Evolutionary conservation across 2,113 vertebrate species (phyloP).

Genomic region (Oceanodroma tethys): DNA sequence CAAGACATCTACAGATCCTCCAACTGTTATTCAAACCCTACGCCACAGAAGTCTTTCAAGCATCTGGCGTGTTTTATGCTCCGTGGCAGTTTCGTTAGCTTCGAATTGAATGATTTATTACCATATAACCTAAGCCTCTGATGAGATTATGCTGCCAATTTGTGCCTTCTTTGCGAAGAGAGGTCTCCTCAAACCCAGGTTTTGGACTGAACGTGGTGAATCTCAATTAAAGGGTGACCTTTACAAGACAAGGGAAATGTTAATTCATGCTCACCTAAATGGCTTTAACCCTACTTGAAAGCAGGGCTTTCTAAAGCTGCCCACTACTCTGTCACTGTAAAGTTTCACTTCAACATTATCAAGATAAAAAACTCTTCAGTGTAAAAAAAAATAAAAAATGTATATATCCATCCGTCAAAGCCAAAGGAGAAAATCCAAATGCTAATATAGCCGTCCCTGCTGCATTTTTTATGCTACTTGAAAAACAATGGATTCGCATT

Average conservation of each 20-base stretch:
- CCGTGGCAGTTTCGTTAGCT: not conserved
- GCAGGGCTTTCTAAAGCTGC: not conserved
- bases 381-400: not conserved
- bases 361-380: not conserved
- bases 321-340: not conserved
- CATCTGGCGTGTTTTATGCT: constrained; percentile 40
- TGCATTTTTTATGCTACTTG: not conserved
- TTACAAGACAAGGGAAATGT: constrained; percentile 40
- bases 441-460: not conserved
- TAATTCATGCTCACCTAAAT: constrained; percentile 43
- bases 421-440: not conserved
- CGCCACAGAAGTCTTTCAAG: constrained; percentile 14
- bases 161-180: not conserved
- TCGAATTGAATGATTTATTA: constrained; percentile 51
- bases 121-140: not conserved
- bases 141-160: constrained; percentile 50
- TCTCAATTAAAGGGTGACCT: constrained; percentile 58
- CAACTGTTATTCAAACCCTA: constrained; percentile 34
- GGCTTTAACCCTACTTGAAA: not conserved
- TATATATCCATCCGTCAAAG: not conserved
- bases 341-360: not conserved
- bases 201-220: not conserved
- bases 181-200: not conserved
- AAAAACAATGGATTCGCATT: not conserved
- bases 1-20: constrained; percentile 25